phyloP scores from a whole-genome alignment of 1,140 invertebrate genomes.

The Euwallacea fornicatus region DNA sequence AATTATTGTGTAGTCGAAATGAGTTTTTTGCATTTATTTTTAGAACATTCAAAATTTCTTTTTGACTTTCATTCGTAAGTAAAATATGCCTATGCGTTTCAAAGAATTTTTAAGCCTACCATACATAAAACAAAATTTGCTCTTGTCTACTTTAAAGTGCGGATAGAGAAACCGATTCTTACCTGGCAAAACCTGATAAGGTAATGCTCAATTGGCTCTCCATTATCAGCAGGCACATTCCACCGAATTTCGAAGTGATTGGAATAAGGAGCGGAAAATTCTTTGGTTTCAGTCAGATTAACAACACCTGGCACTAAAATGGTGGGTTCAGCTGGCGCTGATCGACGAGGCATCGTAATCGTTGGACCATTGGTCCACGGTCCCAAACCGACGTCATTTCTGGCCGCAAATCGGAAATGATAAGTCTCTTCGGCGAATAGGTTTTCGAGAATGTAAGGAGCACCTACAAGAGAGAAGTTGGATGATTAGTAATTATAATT shows the following conservation, averaged over 20 bases:
- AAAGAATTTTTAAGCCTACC: no score
- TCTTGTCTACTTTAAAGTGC: no score
- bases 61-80: no score
- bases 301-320: constrained; percentile 53
- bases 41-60: no score
- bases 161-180: constrained; percentile 48
- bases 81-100: no score
- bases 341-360: constrained; percentile 58
- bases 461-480: constrained; percentile 53
- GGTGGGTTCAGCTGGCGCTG: constrained; percentile 61
- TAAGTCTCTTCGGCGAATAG: constrained; percentile 78
- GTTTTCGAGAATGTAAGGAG: constrained; percentile 77
- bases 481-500: neutral
- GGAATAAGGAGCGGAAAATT: constrained; percentile 62
- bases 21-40: no score
- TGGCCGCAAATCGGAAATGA: constrained; percentile 80
- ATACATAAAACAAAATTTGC: no score
- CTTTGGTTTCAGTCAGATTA: constrained; percentile 39
- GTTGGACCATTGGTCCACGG: constrained; percentile 60
- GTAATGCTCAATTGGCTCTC: constrained; percentile 83
- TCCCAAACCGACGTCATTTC: constrained; percentile 81
- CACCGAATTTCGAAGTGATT: constrained; percentile 80
- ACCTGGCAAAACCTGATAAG: constrained; percentile 78
- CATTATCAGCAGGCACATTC: constrained; percentile 83
- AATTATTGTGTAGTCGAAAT: no score